Percentiles rank a stretch among this genome's conserved stretches.
Evolutionary conservation across 2,797 vertebrate genomes (phyloP).

Genomic region (Hippoglossus hippoglossus): DNA sequence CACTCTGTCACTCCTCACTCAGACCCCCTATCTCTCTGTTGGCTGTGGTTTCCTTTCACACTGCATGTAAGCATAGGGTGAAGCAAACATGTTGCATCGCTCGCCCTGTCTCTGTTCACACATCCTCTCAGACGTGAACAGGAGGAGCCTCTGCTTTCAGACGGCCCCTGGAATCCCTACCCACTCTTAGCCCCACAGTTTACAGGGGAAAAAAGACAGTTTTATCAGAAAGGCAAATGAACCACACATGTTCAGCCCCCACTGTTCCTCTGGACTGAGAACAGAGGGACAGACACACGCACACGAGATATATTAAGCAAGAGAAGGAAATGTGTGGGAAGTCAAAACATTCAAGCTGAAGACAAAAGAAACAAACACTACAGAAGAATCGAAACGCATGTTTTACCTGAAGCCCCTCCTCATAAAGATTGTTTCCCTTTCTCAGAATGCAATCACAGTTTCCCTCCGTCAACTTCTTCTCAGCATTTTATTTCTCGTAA

Average conservation of each 20-base stretch:
- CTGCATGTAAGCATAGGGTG: not conserved
- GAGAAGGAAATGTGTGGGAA: constrained; percentile 54
- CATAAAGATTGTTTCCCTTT: constrained; percentile 1
- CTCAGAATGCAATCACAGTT: constrained; percentile 2
- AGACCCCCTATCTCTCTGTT: constrained; percentile 15
- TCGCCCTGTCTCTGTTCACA: constrained; percentile 28
- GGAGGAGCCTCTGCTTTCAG: constrained; percentile 58
- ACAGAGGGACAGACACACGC: constrained; percentile 10
- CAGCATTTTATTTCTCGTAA: not conserved
- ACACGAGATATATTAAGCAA: constrained; percentile 4
- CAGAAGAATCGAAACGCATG: not conserved
- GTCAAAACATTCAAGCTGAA: constrained; percentile 37
- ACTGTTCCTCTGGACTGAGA: constrained; percentile 27
- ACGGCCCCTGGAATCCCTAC: constrained; percentile 46
- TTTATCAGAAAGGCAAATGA: constrained; percentile 55
- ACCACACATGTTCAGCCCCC: constrained; percentile 52
- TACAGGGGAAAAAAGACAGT: constrained; percentile 53
- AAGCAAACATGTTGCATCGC: constrained; percentile 21
- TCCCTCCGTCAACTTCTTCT: constrained; percentile 11
- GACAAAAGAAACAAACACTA: not conserved
- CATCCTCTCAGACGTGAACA: constrained; percentile 41
- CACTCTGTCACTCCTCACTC: constrained; percentile 23
- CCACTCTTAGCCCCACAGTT: constrained; percentile 29
- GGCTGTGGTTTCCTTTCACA: not conserved
- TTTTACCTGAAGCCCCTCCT: constrained; percentile 50